Conservation (phyloP, 2,113 vertebrate species). For the Pan troglodytes region NHGRI_mPanTro3-v2.1_pri NC_072411.2:139855501-139856000, state of each 20-base stretch:
- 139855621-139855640: too few relatives aligned
- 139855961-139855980: background rate
- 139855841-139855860: background rate
- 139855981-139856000: background rate
- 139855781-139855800: background rate
- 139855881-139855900: background rate
- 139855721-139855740: background rate
- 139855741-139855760: rapidly evolving
- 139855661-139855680: background rate
- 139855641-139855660: too few relatives aligned
- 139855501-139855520: too few relatives aligned
- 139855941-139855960: too few relatives aligned
- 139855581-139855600: too few relatives aligned
- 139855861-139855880: background rate
- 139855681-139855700: background rate
- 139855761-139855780: background rate
- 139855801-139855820: background rate
- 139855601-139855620: too few relatives aligned
- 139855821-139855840: background rate
- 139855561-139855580: too few relatives aligned
- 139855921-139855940: background rate
- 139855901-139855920: background rate
- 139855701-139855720: background rate
- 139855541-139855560: too few relatives aligned
- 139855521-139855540: too few relatives aligned